Base-by-base conservation (phyloP, 2,797 vertebrate species). In the Clarias laeviceps region DNA sequence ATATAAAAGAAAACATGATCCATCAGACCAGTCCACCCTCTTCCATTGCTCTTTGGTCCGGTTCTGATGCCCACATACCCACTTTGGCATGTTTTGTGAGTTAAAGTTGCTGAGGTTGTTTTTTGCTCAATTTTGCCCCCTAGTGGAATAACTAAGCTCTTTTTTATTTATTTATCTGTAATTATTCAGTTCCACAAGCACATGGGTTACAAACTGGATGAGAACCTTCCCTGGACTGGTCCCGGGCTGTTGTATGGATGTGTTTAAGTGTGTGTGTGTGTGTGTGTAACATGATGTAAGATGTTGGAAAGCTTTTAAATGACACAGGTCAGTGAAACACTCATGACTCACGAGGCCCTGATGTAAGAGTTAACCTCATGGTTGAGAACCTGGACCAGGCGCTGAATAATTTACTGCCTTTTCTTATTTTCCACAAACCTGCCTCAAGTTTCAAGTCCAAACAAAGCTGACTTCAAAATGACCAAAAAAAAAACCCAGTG, bases 311-410 rank as follows among this genome's bases (percentile, higher is more conserved):
- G 54, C 14, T 61, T 27, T 82, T 40, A 40, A 70, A 79, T 70
- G 56, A 86, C 34, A 50, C 11, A 57, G 54, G 57, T 77, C n/a
- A 34, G 62, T 45, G 70, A 82, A 73, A 64, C 62, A 7, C 70
- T 65, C 6, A 15, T 82, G 85, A 82, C 62, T 86, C 85, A 76
- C 61, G 66, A 40, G 56, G 17, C 11, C 27, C 54, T 83, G 82
- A 84, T 22, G 81, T 57, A 84, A 78, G 89, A 87, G 69, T 79
- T 87, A 89, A 90, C 82, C 82, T 90, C 84, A 83, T 87, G 65
- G 88, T 34, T 88, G 87, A 82, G 56, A 45, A 83, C 80, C 32
- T 89, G 82, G 27, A 45, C 37, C 50, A 85, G 59, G 45, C 45
- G 15, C 7, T 9, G n/a, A 29, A 56, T 76, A 29, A 76, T 76